A percentile compares a stretch with the other conserved stretches of the same genome.
These are phyloP conservation scores for Tetranychus truncatus DNA, from an alignment of 2,888 invertebrate species.

Conservation along the genomic window DNA sequence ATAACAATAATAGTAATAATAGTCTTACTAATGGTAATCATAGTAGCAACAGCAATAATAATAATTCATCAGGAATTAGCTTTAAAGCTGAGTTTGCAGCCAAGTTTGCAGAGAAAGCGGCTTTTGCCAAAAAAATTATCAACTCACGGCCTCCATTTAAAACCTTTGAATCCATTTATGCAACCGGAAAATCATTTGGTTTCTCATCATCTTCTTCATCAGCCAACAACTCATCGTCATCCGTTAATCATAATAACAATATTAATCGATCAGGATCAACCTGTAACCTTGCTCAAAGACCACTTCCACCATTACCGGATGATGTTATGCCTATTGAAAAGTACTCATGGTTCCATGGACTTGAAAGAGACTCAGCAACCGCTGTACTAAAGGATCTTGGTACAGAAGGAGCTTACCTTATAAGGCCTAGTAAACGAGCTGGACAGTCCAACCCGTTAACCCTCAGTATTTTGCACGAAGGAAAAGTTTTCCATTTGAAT, in stretches of 20 bases:
- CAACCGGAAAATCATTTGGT: neutral
- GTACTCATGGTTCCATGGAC: conserved; percentile 26
- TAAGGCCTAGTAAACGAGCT: conserved; percentile 27
- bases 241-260: neutral
- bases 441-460: conserved; percentile 28
- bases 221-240: neutral
- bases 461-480: conserved; percentile 26
- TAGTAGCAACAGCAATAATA: neutral
- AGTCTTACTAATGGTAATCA: neutral
- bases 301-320: conserved; percentile 10
- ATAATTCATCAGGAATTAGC: neutral
- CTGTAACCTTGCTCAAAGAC: conserved; percentile 9
- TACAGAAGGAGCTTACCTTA: conserved; percentile 27
- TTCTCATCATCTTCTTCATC: neutral
- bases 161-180: neutral
- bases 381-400: conserved; percentile 21
- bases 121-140: neutral
- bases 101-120: conserved; percentile 7
- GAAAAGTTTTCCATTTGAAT: conserved; percentile 27
- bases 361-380: conserved; percentile 28
- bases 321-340: neutral
- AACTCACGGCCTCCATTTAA: neutral
- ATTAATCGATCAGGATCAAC: conserved; percentile 3
- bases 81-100: neutral
- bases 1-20: neutral